phyloP scores from a whole-genome alignment of 2,113 vertebrate species.

The Lepus europaeus region DNA sequence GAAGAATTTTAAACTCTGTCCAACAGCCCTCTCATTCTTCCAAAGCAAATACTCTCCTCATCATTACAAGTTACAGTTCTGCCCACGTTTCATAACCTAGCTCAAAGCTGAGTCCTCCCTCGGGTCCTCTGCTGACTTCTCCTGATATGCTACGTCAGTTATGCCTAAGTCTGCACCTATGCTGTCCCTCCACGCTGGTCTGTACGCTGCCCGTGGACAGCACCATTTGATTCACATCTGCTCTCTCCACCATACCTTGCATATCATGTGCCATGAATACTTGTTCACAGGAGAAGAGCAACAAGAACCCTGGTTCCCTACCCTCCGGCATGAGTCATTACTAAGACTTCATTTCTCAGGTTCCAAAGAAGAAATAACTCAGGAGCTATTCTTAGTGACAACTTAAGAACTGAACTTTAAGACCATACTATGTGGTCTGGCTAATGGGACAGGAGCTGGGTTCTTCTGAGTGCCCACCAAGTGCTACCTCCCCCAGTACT shows the following conservation, averaged over 20 bases:
- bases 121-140: background rate
- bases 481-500: background rate
- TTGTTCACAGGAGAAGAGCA: background rate
- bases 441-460: background rate
- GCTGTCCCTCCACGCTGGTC: background rate
- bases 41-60: rapidly evolving
- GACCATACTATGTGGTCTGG: background rate
- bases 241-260: background rate
- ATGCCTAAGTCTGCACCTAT: rapidly evolving
- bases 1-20: background rate
- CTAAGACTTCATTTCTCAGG: slow-evolving; percentile 6
- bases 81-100: no score
- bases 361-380: slow-evolving; percentile 56
- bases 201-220: no score
- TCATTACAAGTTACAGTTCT: background rate
- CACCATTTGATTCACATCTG: rapidly evolving
- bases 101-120: background rate
- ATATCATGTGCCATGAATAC: background rate
- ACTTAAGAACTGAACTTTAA: slow-evolving; percentile 39
- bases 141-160: rapidly evolving
- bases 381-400: background rate
- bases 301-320: background rate
- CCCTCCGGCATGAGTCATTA: background rate
- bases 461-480: background rate
- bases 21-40: background rate